Percentiles rank a stretch among this genome's conserved stretches.
Evolutionary conservation across 2,113 vertebrate species (phyloP).

Genomic region (Nothobranchius furzeri): DNA sequence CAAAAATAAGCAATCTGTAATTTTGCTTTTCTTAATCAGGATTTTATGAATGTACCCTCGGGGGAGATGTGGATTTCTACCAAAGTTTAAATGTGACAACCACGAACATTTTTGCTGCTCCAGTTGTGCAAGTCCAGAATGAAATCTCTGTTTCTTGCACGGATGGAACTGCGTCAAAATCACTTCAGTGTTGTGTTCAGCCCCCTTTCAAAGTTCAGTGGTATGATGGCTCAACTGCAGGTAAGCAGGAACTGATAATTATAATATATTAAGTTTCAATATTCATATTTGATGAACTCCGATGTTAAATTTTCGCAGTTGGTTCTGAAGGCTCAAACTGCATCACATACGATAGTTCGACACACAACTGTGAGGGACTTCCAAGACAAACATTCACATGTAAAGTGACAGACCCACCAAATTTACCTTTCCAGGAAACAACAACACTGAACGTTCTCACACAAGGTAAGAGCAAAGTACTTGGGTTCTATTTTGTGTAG

Average conservation of each 20-base stretch:
- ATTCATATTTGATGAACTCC: neutral
- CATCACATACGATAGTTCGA: accelerated
- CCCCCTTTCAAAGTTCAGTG: slow-evolving; percentile 9
- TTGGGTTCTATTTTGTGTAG: no score
- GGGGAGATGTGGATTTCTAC: neutral
- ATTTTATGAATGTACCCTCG: slow-evolving; percentile 52
- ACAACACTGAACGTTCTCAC: slow-evolving; percentile 21
- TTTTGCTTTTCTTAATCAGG: slow-evolving; percentile 43
- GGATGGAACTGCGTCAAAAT: accelerated
- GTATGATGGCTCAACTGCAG: neutral
- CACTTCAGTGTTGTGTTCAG: slow-evolving; percentile 61
- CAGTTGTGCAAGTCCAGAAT: slow-evolving; percentile 34
- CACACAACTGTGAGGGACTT: neutral
- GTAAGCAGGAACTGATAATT: slow-evolving; percentile 8
- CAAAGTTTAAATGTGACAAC: slow-evolving; percentile 15
- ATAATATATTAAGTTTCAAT: neutral
- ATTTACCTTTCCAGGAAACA: neutral
- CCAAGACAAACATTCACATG: neutral
- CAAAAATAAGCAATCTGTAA: neutral
- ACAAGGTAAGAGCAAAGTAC: slow-evolving; percentile 25
- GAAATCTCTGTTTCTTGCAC: slow-evolving; percentile 15
- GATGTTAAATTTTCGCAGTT: slow-evolving; percentile 31
- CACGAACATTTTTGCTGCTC: slow-evolving; percentile 33
- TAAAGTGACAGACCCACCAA: neutral
- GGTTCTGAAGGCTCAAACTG: neutral